Base-by-base conservation (phyloP, 2,888 invertebrate species). In the Cylloceria caligata region DNA sequence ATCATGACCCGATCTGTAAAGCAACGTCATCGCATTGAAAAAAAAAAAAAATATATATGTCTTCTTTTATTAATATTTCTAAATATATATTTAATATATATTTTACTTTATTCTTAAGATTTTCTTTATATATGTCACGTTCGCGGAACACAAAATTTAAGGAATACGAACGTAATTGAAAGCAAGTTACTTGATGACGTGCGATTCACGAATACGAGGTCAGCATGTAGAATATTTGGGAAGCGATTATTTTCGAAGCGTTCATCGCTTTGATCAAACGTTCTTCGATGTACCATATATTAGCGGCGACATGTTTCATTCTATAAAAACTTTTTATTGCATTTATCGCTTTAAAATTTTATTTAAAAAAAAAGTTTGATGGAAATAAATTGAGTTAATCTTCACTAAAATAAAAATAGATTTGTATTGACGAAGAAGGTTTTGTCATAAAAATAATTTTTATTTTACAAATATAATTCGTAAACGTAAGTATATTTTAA, bases 121-220 rank as follows among this genome's bases (percentile, higher is more conserved):
- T n/a, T n/a, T n/a, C 5, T 21, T 13, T 5, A 42, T 9, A n/a
- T 16, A 27, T 52, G 49, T 52, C 49, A 21, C 52, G 49, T 68
- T 52, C 49, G 21, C 13, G 36, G 52, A 42, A 42, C 34, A 36
- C 19, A 62, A 34, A n/a, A 24, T 6, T 13, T 34, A 36, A 39
- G 19, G 30, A 45, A 64, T 60, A 16, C 5, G 34, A 52, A 16
- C 42, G 30, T 45, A 71, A 80, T 74, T 42, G 65, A 39, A 49
- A 67, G 21, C 71, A 36, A 11, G 74, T 47, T 24, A 49, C n/a
- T 24, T n/a, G 69, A 69, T 69, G 64, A 69, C 64, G 62, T 55
- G 30, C 45, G n/a, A n/a, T n/a, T 36, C 69, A 34, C 55, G 45
- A 21, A 55, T 73, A 80, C 80, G 75, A 57, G 47, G 60, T 80